Evolutionary conservation across 2,113 vertebrate species (phyloP), one percentile per base, ranked within the genome.

Genomic region (Sminthopsis crassicaudata): DNA sequence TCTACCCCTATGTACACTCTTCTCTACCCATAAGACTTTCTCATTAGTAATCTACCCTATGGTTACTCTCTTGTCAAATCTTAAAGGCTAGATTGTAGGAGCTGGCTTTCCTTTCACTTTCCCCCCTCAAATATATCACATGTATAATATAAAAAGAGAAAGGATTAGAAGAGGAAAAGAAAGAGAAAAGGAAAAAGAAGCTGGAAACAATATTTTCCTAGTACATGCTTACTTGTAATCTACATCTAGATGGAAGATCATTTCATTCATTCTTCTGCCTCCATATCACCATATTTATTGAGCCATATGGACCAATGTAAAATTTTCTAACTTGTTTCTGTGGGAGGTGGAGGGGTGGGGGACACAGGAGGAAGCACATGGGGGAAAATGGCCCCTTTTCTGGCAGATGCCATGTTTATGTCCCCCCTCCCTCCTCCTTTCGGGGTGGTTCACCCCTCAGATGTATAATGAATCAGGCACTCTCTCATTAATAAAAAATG

Each of bases 401-500:
- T 46, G 94, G 96, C 90, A 91, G 51, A 94, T 96, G 46, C 50
- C 54, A 50, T 16, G 0, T 93, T 54, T 96, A 92, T 14, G 3
- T 16, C 60, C 93, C 93, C 92, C 92, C 91, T 90, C 91, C 46
- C 97, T 95, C 96, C 97, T 98, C 97, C 95, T 96, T 91, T 90
- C 91, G 97, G 97, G 96, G 97, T 95, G 98, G 94, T 96, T 98
- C 97, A 96, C 97, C 97, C 97, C 97, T 97, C 96, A 98, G 98
- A 98, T 98, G 98, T 98, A 98, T 98, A 99, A 98, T 98, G 98
- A 98, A 98, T 98, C 98, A 98, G 97, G 96, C 97, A 97, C 95
- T 97, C 22, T 67, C 96, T 98, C 98, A 98, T 98, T 98, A 98
- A 98, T 98, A 99, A 99, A 98, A 98, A 98, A 98, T 98, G 98